These are phyloP conservation scores for Argyrosomus japonicus DNA, from an alignment of 2,113 vertebrate species.

Conservation along the genomic window DNA sequence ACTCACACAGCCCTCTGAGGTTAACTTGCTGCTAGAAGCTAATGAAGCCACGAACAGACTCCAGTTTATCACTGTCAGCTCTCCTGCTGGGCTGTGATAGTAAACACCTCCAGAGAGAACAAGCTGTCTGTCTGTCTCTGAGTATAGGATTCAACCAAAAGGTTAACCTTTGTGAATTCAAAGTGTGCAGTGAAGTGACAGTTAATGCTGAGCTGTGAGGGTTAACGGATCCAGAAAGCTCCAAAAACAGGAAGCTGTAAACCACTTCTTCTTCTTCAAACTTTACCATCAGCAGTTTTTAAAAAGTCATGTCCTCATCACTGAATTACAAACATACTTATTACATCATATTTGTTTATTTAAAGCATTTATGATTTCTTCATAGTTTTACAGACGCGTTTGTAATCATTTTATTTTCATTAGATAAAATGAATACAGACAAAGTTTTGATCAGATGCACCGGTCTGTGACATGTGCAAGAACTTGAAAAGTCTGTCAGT, in stretches of 20 bases:
- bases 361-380: too few relatives aligned
- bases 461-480: too few relatives aligned
- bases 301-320: background rate
- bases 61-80: constrained; percentile 40
- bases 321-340: background rate
- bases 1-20: background rate
- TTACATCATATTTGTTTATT: too few relatives aligned
- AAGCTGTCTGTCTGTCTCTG: background rate
- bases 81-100: constrained; percentile 26
- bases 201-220: background rate
- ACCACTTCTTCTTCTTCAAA: constrained; percentile 55
- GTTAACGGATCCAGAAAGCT: background rate
- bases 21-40: constrained; percentile 24
- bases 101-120: constrained; percentile 30
- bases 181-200: background rate
- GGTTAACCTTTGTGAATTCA: background rate
- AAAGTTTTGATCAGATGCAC: too few relatives aligned
- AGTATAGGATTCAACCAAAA: background rate
- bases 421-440: too few relatives aligned
- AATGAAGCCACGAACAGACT: constrained; percentile 19
- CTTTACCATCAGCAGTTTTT: constrained; percentile 22
- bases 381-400: too few relatives aligned
- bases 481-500: too few relatives aligned
- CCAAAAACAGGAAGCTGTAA: constrained; percentile 49
- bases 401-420: too few relatives aligned